These are phyloP conservation scores for Psilanteris sp. DNA, from an alignment of 1,140 invertebrate species.

Conservation along the genomic window DNA sequence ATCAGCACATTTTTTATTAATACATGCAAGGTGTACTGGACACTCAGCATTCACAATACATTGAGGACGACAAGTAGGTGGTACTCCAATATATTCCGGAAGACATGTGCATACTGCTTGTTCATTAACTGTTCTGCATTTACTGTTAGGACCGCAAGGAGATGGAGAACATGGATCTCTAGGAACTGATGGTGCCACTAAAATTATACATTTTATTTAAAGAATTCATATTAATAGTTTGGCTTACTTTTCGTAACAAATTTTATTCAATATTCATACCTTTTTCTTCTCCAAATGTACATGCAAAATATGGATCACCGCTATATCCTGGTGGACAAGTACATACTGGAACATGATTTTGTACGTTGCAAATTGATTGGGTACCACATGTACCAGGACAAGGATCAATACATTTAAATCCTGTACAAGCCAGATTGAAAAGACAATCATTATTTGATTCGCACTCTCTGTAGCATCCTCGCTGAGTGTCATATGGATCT, in stretches of 20 bases:
- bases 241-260: too few relatives aligned
- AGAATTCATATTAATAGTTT: too few relatives aligned
- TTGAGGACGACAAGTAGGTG: slow-evolving; percentile 81
- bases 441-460: slow-evolving; percentile 88
- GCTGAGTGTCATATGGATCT: slow-evolving; percentile 84
- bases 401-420: slow-evolving; percentile 88
- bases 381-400: slow-evolving; percentile 87
- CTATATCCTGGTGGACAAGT: slow-evolving; percentile 86
- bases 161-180: slow-evolving; percentile 80
- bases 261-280: slow-evolving; percentile 38
- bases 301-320: slow-evolving; percentile 88
- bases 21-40: slow-evolving; percentile 79
- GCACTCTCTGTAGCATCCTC: slow-evolving; percentile 88
- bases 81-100: slow-evolving; percentile 80
- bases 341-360: slow-evolving; percentile 88
- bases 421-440: slow-evolving; percentile 84
- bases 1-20: slow-evolving; percentile 81
- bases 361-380: slow-evolving; percentile 86
- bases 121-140: slow-evolving; percentile 79
- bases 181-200: slow-evolving; percentile 62
- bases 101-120: slow-evolving; percentile 82
- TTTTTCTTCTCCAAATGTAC: slow-evolving; percentile 68
- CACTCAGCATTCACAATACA: slow-evolving; percentile 82
- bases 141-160: slow-evolving; percentile 82
- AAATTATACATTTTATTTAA: slow-evolving; percentile 7